Evolutionary conservation across 2,113 vertebrate genomes (phyloP).

Genomic region (Gambusia affinis): DNA sequence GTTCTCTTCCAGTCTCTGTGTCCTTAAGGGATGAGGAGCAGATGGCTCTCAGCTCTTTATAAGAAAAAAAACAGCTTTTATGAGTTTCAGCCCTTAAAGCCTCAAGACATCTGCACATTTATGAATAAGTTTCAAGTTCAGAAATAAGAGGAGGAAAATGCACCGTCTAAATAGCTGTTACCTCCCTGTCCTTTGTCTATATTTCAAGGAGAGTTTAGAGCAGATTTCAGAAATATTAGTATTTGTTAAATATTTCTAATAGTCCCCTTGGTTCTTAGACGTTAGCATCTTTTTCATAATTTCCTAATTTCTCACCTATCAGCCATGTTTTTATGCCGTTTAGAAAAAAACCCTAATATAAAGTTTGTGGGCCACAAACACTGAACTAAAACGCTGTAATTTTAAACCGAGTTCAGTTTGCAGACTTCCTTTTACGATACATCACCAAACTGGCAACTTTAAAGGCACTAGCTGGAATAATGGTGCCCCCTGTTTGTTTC

Average conservation of each 20-base stretch:
- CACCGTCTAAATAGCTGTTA: not conserved
- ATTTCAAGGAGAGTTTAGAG: not conserved
- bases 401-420: not conserved
- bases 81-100: not conserved
- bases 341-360: not conserved
- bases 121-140: not conserved
- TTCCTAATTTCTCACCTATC: not conserved
- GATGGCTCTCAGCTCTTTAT: not conserved
- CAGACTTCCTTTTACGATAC: not conserved
- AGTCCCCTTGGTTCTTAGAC: not conserved
- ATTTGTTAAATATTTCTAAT: not conserved
- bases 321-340: not conserved
- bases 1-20: not conserved
- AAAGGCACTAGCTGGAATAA: not conserved
- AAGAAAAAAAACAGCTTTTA: not conserved
- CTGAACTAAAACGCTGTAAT: not conserved
- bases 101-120: not conserved
- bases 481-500: not conserved
- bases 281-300: too few relatives aligned
- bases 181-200: not conserved
- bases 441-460: not conserved
- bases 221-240: not conserved
- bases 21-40: not conserved
- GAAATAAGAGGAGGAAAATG: not conserved
- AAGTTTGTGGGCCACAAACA: not conserved